Base-by-base conservation (phyloP, 2,888 invertebrate species). In the Coenonympha arcania region DNA sequence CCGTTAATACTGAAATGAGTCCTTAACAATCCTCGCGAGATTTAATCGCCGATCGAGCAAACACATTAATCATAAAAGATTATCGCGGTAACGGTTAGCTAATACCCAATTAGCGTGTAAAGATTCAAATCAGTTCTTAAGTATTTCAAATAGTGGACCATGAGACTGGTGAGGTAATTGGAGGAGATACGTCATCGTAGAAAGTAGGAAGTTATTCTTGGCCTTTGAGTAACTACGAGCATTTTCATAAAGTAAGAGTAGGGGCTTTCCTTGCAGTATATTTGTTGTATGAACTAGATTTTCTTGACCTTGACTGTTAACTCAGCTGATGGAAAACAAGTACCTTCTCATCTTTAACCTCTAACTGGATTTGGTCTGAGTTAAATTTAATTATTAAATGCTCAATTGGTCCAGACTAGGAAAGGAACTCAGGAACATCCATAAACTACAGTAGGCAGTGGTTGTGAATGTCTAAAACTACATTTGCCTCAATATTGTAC, bases 51-150 rank as follows among this genome's bases (percentile, higher is more conserved):
- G 59, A 57, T 61, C 59, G 64, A 72, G 66, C 71, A 70, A 74
- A 74, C 71, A 71, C 72, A 76, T 76, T 71, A 71, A 76, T 78
- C 77, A 76, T 74, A 72, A 73, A 73, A 71, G 62, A 69, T 71
- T 72, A 74, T 71, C 65, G 68, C 63, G 66, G 56, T 64, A 64
- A 48, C 55, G 51, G 49, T 50, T 49, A 33, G 46, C 50, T 57
- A 53, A 57, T 55, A 52, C 50, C 57, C 57, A 60, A 59, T 59
- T 59, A 57, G 56, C 45, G 55, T 56, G 47, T 48, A 52, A 52
- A 52, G 56, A 57, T 53, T 49, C 50, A 47, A 78, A 76, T 76
- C 73, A 72, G 71, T 69, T 62, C 52, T 51, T 45, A 61, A 62
- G 66, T 58, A 60, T 64, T 65, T 63, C 63, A 70, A 75, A 71